Evolutionary conservation across 2,113 vertebrate species (phyloP), one percentile per base, ranked within the genome.

Genomic region (Miniopterus natalensis): DNA sequence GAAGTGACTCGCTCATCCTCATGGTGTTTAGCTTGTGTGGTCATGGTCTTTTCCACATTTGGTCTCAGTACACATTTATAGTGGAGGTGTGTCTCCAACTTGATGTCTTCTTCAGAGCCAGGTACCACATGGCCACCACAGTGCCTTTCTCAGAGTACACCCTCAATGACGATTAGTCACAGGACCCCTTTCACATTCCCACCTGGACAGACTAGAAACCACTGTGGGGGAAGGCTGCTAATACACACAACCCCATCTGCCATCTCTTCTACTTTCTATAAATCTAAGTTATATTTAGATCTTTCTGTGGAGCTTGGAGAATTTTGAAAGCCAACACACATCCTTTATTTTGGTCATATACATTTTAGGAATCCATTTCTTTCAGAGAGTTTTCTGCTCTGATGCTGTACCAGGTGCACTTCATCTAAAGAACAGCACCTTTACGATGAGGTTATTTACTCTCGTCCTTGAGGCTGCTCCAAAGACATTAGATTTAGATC

Each of bases 261-360:
- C 14, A 3, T 63, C 59, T 92, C 81, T 96, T 94, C 53, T 84
- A n/a, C n/a, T 77, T 77, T n/a, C 31, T n/a, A n/a, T 77, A 53
- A 77, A 77, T 77, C 29, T 51, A 87, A 42, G 70, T 75, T 94
- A 71, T 74, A 83, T 59, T 87, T 87, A 29, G 4, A 75, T 75
- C 36, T 66, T 10, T 83, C 51, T 15, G 21, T 53, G 51, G 47
- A 36, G 27, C 18, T 70, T 86, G 14, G 51, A 88, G 40, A 73
- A 66, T 79, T 96, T 93, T 79, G 25, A 83, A 90, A 90, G 42
- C 66, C 18, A 86, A 77, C 17, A 55, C 25, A 59, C 86, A 83
- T 59, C 10, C 88, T 88, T 81, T 51, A 53, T 88, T 73, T 27
- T 61, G 15, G 68, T 42, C 55, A 74, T 57, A 73, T 18, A 55